Evolutionary conservation across 2,113 vertebrate genomes (phyloP), one percentile per base, ranked within the genome.

Genomic region (Trichomycterus rosablanca): DNA sequence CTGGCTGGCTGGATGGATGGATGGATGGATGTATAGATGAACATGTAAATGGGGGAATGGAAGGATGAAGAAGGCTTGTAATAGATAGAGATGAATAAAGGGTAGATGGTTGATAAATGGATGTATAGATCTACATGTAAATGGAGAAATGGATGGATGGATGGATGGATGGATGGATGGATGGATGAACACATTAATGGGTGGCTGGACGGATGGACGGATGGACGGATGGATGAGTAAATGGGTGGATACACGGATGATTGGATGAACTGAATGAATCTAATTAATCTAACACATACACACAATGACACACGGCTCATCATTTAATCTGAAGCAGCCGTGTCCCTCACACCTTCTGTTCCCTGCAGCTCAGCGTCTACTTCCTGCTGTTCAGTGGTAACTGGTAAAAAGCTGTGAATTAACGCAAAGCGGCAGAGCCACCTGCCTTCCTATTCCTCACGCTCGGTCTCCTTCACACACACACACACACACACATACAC

Each of bases 341-440:
- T 62, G 23, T 58, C 42, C 45, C 64, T 44, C 64, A 65, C 68
- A 67, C 64, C 68, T 74, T 52, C 66, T 66, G 40, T 67, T 63
- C 64, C 59, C 64, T 3, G 50, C 35, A 30, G 63, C 67, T 55
- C 51, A 34, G 16, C 48, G 49, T 49, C 49, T 62, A 46, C 52
- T 26, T 15, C 66, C 58, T 50, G 71, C 67, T 67, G 72, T 56
- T 67, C 40, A 52, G 63, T 34, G 40, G 57, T 45, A 74, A 42
- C 63, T 34, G 55, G 59, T 62, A 60, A 72, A 75, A 72, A 75
- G 48, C 66, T 55, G 68, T 14, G 63, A 72, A 72, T 75, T 68
- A 72, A 71, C 51, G 45, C 52, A 68, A 66, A 69, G 69, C 34
- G 30, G 32, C 69, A 66, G 51, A 18, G 26, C 66, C 73, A 75